Evolutionary conservation across 2,888 invertebrate species (phyloP), one percentile per base, ranked within the genome.

Genomic region (Shargacucullia verbasci): DNA sequence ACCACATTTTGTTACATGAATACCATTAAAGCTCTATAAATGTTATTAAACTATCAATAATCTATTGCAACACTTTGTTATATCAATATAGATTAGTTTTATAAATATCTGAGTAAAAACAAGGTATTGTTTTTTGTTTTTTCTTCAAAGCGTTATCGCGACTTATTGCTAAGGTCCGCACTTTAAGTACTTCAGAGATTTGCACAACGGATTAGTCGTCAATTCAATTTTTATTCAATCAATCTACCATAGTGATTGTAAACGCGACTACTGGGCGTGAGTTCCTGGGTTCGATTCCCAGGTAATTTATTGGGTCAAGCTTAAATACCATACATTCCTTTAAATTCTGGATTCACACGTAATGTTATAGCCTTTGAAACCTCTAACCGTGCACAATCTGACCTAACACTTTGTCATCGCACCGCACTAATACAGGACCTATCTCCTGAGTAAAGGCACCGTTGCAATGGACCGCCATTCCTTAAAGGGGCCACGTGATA

Each of bases 401-500:
- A 59, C 11, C 48, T 11, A 29, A 8, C n/a, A 40, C 35, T 9
- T 35, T 25, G 20, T 55, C 48, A 57, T 56, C 49, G 33, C 45
- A 27, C n/a, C 29, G 38, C 29, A 31, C 34, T 45, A 45, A 48
- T 39, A 44, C 39, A 47, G 11, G 27, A 56, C 38, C 12, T 48
- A 55, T 65, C 45, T 59, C 12, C 40, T 58, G 66, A 73, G 75
- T 75, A 76, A 74, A 79, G 74, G 68, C 73, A 74, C 83, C 82
- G 81, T 82, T 83, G 79, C 75, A 64, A 66, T 68, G 65, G 64
- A 49, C 69, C 67, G 69, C 80, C 82, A 70, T 82, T 72, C 78
- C 79, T 83, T 79, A 85, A 84, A 84, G 86, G 79, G 87, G 88
- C 70, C 85, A 82, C 55, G 47, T 73, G 89, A 89, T 89, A 89